phyloP scores from a whole-genome alignment of 2,888 invertebrate genomes.

The Scotopteryx bipunctaria region DNA sequence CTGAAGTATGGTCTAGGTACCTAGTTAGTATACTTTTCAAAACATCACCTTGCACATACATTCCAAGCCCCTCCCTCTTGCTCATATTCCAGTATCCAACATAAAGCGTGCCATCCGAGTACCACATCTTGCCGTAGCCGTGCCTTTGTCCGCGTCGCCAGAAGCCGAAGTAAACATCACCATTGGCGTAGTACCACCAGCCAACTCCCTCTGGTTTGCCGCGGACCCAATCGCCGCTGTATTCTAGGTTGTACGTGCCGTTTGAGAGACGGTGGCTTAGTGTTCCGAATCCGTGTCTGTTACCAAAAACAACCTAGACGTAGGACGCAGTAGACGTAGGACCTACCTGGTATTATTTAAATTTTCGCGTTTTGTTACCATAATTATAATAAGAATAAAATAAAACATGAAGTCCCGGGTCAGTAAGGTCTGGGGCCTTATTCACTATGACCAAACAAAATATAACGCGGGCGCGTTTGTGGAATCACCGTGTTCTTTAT shows the following conservation, averaged over 20 bases:
- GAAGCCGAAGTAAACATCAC: slow-evolving; percentile 84
- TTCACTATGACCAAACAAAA: no score
- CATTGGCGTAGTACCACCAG: slow-evolving; percentile 80
- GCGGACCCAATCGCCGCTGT: slow-evolving; percentile 84
- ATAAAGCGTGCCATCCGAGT: slow-evolving; percentile 81
- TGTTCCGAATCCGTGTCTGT: slow-evolving; percentile 84
- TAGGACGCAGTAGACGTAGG: no score
- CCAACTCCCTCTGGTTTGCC: slow-evolving; percentile 84
- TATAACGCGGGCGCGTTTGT: no score
- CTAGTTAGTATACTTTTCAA: background rate
- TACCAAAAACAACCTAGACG: no score
- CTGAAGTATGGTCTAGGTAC: no score
- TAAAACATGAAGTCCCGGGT: no score
- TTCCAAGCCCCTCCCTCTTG: slow-evolving; percentile 77
- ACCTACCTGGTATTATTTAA: no score
- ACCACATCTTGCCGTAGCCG: slow-evolving; percentile 86
- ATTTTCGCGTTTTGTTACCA: no score
- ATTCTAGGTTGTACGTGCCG: slow-evolving; percentile 72
- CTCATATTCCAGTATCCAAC: slow-evolving; percentile 84
- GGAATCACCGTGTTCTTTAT: no score
- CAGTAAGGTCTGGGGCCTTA: no score
- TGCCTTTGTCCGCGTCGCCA: slow-evolving; percentile 75
- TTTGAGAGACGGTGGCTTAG: slow-evolving; percentile 67
- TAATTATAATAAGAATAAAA: no score
- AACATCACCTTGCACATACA: slow-evolving; percentile 74